Conservation (phyloP, 1,140 invertebrate species). For the Drosophila pachea region DNA sequence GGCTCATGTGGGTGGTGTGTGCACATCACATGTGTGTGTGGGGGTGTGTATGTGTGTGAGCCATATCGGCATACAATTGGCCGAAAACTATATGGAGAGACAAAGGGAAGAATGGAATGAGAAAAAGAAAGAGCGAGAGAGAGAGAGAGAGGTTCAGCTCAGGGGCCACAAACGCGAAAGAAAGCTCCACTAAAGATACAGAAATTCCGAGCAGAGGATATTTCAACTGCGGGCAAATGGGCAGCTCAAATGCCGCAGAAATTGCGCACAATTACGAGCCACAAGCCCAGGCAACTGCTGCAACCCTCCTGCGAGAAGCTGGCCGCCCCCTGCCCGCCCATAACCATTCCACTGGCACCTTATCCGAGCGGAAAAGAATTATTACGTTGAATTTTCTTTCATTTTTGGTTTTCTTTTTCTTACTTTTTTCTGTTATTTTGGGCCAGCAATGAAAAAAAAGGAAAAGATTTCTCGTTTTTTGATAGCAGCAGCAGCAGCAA, state of each 20-base stretch:
- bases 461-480: conserved; percentile 70
- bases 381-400: conserved; percentile 72
- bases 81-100: neutral
- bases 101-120: too few species aligned
- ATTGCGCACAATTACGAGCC: conserved; percentile 72
- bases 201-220: conserved; percentile 40
- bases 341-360: conserved; percentile 28
- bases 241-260: conserved; percentile 42
- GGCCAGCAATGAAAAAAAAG: conserved; percentile 26
- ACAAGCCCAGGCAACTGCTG: conserved; percentile 27
- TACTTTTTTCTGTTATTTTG: neutral
- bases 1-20: conserved; percentile 20
- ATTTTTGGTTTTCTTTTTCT: conserved; percentile 18
- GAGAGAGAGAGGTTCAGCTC: conserved; percentile 21
- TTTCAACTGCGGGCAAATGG: conserved; percentile 31
- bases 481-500: conserved; percentile 55
- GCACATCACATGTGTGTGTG: conserved; percentile 48
- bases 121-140: conserved; percentile 10
- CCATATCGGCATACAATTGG: conserved; percentile 35
- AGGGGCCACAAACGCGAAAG: conserved; percentile 9
- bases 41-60: conserved; percentile 54
- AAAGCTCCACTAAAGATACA: conserved; percentile 23
- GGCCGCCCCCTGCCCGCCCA: too few species aligned
- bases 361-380: conserved; percentile 78
- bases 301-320: neutral